These are phyloP conservation scores for Acanthurus tractus DNA, from an alignment of 2,797 vertebrate genomes.

Conservation along the genomic window DNA sequence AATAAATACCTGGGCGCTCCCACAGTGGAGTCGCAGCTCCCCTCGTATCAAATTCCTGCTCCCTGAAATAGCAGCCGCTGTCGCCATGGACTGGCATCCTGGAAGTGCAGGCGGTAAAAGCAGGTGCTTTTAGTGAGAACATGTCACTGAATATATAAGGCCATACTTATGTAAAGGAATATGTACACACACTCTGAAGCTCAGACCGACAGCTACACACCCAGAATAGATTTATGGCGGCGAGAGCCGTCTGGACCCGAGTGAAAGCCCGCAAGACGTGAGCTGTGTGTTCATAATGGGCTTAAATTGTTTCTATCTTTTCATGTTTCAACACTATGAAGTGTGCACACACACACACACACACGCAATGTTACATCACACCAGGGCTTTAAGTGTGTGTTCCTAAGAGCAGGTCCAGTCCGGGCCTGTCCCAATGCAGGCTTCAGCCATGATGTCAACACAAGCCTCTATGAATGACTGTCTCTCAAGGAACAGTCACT, in stretches of 20 bases:
- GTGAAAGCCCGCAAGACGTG: constrained; percentile 10
- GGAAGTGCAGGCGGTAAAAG: constrained; percentile 51
- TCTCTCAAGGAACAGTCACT: constrained; percentile 25
- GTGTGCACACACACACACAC: constrained; percentile 12
- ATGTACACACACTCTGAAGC: constrained; percentile 35
- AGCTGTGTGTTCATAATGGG: constrained; percentile 9
- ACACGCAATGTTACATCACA: constrained; percentile 13
- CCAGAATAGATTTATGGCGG: constrained; percentile 63
- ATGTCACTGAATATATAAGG: constrained; percentile 42
- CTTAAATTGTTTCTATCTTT: constrained; percentile 33
- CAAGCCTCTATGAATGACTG: constrained; percentile 45
- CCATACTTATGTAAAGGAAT: constrained; percentile 48
- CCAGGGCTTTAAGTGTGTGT: constrained; percentile 29
- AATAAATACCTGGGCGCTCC: constrained; percentile 51
- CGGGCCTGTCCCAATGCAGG: constrained; percentile 28
- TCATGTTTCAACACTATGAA: constrained; percentile 24
- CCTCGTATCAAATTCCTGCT: constrained; percentile 59
- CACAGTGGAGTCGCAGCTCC: constrained; percentile 6
- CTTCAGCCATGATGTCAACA: constrained; percentile 40
- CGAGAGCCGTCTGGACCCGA: constrained; percentile 22
- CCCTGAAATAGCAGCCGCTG: constrained; percentile 70
- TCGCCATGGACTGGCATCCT: constrained; percentile 45
- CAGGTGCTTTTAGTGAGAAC: constrained; percentile 76
- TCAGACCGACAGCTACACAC: constrained; percentile 44
- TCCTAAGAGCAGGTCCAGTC: constrained; percentile 6